These are phyloP conservation scores for Embiotoca jacksoni DNA, from an alignment of 2,113 vertebrate genomes.

Conservation along the genomic window DNA sequence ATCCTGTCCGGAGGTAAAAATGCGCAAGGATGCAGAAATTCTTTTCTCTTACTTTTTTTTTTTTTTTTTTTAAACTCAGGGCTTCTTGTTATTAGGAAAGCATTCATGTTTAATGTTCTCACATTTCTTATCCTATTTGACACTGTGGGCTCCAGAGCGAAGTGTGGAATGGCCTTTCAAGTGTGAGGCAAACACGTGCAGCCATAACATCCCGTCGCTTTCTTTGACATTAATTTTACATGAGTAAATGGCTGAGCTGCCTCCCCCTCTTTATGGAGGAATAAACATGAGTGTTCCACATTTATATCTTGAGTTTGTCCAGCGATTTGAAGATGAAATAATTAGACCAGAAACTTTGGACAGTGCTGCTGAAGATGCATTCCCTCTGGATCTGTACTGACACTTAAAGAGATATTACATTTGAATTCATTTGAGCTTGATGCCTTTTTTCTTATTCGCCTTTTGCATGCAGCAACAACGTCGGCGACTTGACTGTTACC, in stretches of 20 bases:
- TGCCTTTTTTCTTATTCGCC: not conserved
- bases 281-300: conserved; percentile 58
- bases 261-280: conserved; percentile 55
- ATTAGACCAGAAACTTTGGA: conserved; percentile 57
- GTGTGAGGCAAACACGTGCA: conserved; percentile 72
- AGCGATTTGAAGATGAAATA: conserved; percentile 52
- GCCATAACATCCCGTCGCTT: conserved; percentile 67
- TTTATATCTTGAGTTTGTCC: conserved; percentile 45
- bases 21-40: conserved; percentile 57
- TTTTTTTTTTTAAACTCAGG: not conserved
- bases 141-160: conserved; percentile 61
- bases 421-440: conserved; percentile 26
- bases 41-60: conserved; percentile 1
- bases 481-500: not conserved
- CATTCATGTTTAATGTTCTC: conserved; percentile 56
- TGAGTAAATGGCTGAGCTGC: conserved; percentile 69
- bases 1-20: conserved; percentile 66
- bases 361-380: conserved; percentile 16
- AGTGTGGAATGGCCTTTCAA: conserved; percentile 55
- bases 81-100: conserved; percentile 63
- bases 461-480: not conserved
- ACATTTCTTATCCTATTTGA: conserved; percentile 74
- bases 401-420: conserved; percentile 28
- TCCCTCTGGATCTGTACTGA: conserved; percentile 33
- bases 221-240: conserved; percentile 74